Evolutionary conservation across 2,113 vertebrate species (phyloP).

Genomic region (Ctenomys sociabilis): DNA sequence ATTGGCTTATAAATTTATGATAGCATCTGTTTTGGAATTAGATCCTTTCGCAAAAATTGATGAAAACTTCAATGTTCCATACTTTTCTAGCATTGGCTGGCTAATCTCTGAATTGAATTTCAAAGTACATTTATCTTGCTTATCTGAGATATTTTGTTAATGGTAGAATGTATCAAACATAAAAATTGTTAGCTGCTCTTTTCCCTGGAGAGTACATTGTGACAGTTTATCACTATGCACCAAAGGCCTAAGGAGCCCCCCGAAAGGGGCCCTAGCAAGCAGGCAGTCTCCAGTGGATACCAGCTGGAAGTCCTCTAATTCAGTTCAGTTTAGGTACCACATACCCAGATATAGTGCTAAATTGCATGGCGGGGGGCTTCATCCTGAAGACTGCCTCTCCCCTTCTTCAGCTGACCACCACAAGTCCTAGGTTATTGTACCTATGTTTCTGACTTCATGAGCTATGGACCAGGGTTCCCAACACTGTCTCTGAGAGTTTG

Average conservation of each 20-base stretch:
- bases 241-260: neutral
- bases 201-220: neutral
- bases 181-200: neutral
- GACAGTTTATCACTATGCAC: neutral
- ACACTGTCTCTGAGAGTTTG: neutral
- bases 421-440: neutral
- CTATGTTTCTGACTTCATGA: neutral
- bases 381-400: neutral
- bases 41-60: conserved; percentile 13
- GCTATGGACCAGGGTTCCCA: neutral
- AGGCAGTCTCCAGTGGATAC: neutral
- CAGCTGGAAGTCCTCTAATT: neutral
- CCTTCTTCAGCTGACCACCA: neutral
- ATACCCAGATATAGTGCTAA: neutral
- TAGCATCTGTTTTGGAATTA: conserved; percentile 51
- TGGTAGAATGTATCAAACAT: neutral
- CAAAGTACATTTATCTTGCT: neutral
- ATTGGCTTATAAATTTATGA: conserved; percentile 44
- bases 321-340: neutral
- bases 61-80: conserved; percentile 24
- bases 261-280: no score
- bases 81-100: conserved; percentile 47
- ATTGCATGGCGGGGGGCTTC: neutral
- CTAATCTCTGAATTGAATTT: conserved; percentile 20
- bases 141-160: conserved; percentile 6